Conservation (phyloP, 2,888 invertebrate species). For the Ditylenchus weischeri region DNA sequence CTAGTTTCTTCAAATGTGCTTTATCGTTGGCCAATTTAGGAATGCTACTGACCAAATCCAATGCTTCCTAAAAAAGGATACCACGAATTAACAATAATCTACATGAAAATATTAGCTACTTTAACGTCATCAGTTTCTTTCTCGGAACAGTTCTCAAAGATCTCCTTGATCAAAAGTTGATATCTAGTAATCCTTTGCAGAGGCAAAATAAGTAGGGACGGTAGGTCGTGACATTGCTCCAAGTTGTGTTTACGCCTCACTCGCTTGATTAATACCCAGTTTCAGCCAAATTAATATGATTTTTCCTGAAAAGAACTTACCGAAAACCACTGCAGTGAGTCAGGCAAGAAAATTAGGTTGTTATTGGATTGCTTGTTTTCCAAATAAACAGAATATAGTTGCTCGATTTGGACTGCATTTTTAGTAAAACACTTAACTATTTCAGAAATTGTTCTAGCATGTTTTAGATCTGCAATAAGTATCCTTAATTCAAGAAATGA, state of each 20-base stretch:
- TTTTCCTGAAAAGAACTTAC: neutral
- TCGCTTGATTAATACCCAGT: too few species aligned
- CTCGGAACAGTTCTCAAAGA: neutral
- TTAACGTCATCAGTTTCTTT: too few species aligned
- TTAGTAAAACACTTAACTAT: neutral
- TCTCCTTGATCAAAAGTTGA: neutral
- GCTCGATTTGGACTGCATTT: neutral
- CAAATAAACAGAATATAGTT: neutral
- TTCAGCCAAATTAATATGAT: too few species aligned
- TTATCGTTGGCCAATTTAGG: conserved; percentile 3
- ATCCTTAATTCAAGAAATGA: neutral
- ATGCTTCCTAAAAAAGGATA: neutral
- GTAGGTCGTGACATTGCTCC: neutral
- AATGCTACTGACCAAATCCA: neutral
- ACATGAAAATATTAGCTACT: too few species aligned
- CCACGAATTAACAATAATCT: neutral
- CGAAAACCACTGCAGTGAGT: neutral
- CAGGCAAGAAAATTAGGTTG: neutral
- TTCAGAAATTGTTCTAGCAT: neutral
- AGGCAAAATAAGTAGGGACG: neutral
- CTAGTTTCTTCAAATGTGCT: neutral
- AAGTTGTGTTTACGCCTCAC: neutral
- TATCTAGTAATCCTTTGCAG: neutral
- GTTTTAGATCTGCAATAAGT: neutral
- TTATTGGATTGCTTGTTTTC: neutral